Percentiles rank a stretch among this genome's conserved stretches.
phyloP scores from a whole-genome alignment of 2,888 invertebrate species.

The Dioctria linearis region DNA sequence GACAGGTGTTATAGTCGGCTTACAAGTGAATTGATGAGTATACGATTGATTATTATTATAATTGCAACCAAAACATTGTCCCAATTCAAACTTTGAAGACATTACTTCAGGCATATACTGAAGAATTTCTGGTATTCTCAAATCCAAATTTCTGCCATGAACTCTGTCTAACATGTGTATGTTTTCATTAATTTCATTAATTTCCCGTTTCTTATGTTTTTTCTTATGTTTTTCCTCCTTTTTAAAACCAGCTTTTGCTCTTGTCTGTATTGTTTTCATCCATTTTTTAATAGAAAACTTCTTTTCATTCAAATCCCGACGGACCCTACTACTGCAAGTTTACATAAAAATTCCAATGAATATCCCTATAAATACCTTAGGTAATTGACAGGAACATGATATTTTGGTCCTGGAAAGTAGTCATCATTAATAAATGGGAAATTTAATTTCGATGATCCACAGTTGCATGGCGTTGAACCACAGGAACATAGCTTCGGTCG shows the following conservation, averaged over 20 bases:
- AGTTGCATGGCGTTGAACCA: constrained; percentile 23
- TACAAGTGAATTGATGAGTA: constrained; percentile 4
- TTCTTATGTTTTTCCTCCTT: background rate
- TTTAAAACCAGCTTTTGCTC: background rate
- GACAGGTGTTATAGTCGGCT: constrained; percentile 30
- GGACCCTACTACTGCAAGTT: constrained; percentile 37
- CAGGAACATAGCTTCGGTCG: background rate
- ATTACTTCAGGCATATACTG: constrained; percentile 69
- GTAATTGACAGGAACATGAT: constrained; percentile 18
- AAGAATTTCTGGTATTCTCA: constrained; percentile 68
- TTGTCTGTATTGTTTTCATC: background rate
- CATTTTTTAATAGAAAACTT: constrained; percentile 10
- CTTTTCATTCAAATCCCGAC: constrained; percentile 18
- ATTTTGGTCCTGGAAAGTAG: background rate
- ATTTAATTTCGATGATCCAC: background rate
- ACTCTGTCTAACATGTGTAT: background rate
- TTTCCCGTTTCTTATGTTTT: constrained; percentile 33
- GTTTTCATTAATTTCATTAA: constrained; percentile 26
- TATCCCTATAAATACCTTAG: constrained; percentile 34
- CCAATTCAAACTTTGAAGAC: constrained; percentile 65
- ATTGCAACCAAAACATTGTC: constrained; percentile 62
- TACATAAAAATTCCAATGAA: constrained; percentile 11
- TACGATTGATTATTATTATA: background rate
- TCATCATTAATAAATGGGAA: constrained; percentile 3
- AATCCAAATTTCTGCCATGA: constrained; percentile 59